A percentile compares a stretch with the other conserved stretches of the same genome.
These are phyloP conservation scores for Ceratina calcarata DNA, from an alignment of 1,140 invertebrate genomes.

Conservation along the genomic window DNA sequence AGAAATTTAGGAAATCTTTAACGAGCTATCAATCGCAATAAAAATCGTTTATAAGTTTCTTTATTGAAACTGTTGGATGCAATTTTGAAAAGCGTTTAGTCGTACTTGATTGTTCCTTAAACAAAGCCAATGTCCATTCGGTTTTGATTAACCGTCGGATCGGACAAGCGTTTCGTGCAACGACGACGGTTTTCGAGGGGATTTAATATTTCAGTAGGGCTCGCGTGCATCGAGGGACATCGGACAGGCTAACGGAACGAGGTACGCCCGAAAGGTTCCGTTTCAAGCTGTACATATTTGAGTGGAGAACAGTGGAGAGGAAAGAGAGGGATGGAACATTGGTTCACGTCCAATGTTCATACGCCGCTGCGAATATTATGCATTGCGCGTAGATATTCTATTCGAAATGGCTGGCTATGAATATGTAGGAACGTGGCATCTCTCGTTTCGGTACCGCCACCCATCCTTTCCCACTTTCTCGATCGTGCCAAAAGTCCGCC, in stretches of 20 bases:
- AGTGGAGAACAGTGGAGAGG: not conserved
- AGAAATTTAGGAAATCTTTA: too few relatives aligned
- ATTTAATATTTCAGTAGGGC: conserved; percentile 25
- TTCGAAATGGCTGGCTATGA: conserved; percentile 43
- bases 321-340: conserved; percentile 8
- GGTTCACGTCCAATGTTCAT: conserved; percentile 42
- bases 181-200: not conserved
- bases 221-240: conserved; percentile 6
- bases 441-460: not conserved
- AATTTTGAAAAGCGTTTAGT: too few relatives aligned
- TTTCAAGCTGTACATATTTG: conserved; percentile 40
- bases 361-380: conserved; percentile 39
- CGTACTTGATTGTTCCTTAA: too few relatives aligned
- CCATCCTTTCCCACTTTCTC: not conserved
- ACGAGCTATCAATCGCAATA: too few relatives aligned
- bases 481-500: conserved; percentile 31
- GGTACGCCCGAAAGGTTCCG: conserved; percentile 9
- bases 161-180: not conserved
- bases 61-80: too few relatives aligned
- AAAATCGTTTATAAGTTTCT: too few relatives aligned
- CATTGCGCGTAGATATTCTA: conserved; percentile 47
- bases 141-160: not conserved
- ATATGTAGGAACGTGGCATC: conserved; percentile 30
- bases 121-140: too few relatives aligned
- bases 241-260: not conserved